Evolutionary conservation across 2,113 vertebrate genomes (phyloP).

Genomic region (Salminus brasiliensis): DNA sequence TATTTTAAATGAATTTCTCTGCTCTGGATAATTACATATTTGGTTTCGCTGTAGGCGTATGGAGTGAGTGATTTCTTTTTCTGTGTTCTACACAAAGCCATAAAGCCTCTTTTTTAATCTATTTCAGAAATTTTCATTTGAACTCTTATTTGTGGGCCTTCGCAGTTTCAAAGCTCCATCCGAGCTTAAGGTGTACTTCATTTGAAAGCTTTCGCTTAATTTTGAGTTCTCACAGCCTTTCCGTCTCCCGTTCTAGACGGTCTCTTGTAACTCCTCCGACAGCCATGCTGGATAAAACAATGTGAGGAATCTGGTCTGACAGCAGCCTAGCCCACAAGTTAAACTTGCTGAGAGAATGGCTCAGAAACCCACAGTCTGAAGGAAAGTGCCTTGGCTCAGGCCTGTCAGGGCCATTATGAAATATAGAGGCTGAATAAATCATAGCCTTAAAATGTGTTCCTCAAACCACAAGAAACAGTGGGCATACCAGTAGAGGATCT

Average conservation of each 20-base stretch:
- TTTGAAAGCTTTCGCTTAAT: neutral
- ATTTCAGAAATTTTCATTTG: neutral
- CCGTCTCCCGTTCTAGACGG: conserved; percentile 5
- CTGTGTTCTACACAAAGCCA: neutral
- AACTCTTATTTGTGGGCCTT: neutral
- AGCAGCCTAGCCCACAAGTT: neutral
- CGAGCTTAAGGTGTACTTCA: neutral
- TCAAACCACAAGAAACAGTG: neutral
- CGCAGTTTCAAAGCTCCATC: conserved; percentile 2
- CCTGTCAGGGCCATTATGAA: neutral
- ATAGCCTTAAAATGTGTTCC: too few species aligned
- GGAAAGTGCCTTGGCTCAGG: neutral
- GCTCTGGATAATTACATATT: neutral
- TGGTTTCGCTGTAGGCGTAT: neutral
- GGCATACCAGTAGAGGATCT: neutral
- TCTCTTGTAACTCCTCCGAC: conserved; percentile 26
- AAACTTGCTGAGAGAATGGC: neutral
- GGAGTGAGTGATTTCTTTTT: neutral
- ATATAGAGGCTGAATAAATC: neutral
- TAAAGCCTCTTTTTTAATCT: conserved; percentile 1
- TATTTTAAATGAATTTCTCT: neutral
- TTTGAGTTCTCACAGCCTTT: neutral
- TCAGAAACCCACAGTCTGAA: neutral
- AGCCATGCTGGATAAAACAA: conserved; percentile 24
- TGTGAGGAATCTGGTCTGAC: conserved; percentile 47